A percentile compares a stretch with the other conserved stretches of the same genome.
phyloP scores from a whole-genome alignment of 2,797 vertebrate genomes.

The Rhynchonycteris naso region DNA sequence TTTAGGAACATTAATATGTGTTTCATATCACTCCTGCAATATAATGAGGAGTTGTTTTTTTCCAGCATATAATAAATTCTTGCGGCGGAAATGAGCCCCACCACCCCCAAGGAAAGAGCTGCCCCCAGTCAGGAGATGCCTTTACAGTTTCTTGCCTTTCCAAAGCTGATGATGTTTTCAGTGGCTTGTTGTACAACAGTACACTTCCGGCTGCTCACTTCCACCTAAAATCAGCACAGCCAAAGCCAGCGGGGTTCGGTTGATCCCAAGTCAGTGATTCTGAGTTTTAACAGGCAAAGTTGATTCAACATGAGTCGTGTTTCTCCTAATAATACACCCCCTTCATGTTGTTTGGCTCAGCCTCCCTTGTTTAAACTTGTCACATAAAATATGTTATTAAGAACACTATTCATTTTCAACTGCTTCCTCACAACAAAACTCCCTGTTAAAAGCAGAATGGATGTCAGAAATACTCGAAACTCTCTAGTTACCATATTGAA shows the following conservation, averaged over 20 bases:
- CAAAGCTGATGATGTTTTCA: neutral
- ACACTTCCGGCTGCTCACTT: neutral
- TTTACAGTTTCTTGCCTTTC: neutral
- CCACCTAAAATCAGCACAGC: neutral
- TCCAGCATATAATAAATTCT: neutral
- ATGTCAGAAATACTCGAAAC: neutral
- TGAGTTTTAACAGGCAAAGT: slow-evolving; percentile 34
- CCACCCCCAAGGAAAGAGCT: neutral
- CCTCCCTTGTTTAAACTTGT: slow-evolving; percentile 47
- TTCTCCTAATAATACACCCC: slow-evolving; percentile 28
- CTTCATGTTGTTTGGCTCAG: neutral
- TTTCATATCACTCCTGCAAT: neutral
- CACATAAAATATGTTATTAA: slow-evolving; percentile 10
- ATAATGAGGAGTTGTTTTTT: neutral
- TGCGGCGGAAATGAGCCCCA: neutral
- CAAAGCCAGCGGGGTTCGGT: neutral
- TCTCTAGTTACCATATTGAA: neutral
- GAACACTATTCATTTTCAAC: slow-evolving; percentile 25
- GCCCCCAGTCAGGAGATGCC: neutral
- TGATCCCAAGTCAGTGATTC: neutral
- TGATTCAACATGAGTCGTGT: neutral
- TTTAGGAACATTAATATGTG: neutral
- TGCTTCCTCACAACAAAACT: slow-evolving; percentile 13
- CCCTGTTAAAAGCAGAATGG: slow-evolving; percentile 18
- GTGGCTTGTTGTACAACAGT: neutral